Conservation (phyloP, 2,888 invertebrate species). For the Exephanes ischioxanthus region DNA sequence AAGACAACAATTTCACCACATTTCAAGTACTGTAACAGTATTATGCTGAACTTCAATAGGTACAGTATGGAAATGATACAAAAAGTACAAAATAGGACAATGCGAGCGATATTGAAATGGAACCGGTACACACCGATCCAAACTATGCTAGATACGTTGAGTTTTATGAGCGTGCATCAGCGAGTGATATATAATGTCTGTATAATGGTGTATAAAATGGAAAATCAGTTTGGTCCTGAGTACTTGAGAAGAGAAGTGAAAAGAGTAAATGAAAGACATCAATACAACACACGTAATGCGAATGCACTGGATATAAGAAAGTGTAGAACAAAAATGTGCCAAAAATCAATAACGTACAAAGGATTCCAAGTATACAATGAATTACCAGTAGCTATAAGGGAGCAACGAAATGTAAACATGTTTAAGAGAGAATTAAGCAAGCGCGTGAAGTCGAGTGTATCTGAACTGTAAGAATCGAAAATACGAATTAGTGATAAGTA, state of each 20-base stretch:
- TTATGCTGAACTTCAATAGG: slow-evolving; percentile 33
- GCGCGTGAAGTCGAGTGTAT: not conserved
- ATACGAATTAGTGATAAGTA: not conserved
- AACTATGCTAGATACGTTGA: not conserved
- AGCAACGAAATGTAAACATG: not conserved
- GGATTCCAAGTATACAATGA: slow-evolving; percentile 26
- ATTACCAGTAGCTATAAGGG: not conserved
- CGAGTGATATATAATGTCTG: slow-evolving; percentile 30
- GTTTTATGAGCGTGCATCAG: slow-evolving; percentile 5
- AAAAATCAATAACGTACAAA: slow-evolving; percentile 7
- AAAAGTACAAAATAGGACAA: not conserved
- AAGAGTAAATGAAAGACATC: slow-evolving; percentile 36
- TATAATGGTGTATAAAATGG: slow-evolving; percentile 43
- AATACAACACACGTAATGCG: slow-evolving; percentile 9
- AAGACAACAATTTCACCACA: slow-evolving; percentile 64
- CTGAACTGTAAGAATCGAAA: not conserved
- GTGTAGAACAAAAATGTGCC: not conserved
- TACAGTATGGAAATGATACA: not conserved
- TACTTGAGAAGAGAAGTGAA: slow-evolving; percentile 46
- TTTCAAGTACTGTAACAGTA: slow-evolving; percentile 61
- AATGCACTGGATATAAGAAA: not conserved
- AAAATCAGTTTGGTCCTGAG: slow-evolving; percentile 50
- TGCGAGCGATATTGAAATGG: not conserved
- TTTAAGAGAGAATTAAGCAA: not conserved
- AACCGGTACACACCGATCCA: not conserved